Percentiles rank a stretch among this genome's conserved stretches.
These are phyloP conservation scores for Xenopus tropicalis DNA, from an alignment of 2,113 vertebrate species.

Conservation along the genomic window UCB_Xtro_10.0 CM004444.2:36557001-36557500, in stretches of 20 bases:
- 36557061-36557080: too few relatives aligned
- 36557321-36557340: constrained; percentile 24
- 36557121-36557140: too few relatives aligned
- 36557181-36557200: not conserved
- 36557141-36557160: too few relatives aligned
- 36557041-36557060: too few relatives aligned
- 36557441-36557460: constrained; percentile 18
- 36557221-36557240: not conserved
- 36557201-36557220: not conserved
- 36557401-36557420: constrained; percentile 20
- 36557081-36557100: too few relatives aligned
- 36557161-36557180: too few relatives aligned
- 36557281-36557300: constrained; percentile 10
- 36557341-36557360: not conserved
- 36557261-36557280: constrained; percentile 14
- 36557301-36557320: constrained; percentile 27
- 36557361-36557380: constrained; percentile 12
- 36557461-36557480: constrained; percentile 17
- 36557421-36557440: constrained; percentile 35
- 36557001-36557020: too few relatives aligned
- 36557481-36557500: constrained; percentile 35
- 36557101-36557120: too few relatives aligned
- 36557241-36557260: not conserved
- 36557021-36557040: too few relatives aligned
- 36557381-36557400: constrained; percentile 16